These are phyloP conservation scores for Oreochromis aureus DNA, from an alignment of 2,113 vertebrate species.

Conservation along the genomic window DNA sequence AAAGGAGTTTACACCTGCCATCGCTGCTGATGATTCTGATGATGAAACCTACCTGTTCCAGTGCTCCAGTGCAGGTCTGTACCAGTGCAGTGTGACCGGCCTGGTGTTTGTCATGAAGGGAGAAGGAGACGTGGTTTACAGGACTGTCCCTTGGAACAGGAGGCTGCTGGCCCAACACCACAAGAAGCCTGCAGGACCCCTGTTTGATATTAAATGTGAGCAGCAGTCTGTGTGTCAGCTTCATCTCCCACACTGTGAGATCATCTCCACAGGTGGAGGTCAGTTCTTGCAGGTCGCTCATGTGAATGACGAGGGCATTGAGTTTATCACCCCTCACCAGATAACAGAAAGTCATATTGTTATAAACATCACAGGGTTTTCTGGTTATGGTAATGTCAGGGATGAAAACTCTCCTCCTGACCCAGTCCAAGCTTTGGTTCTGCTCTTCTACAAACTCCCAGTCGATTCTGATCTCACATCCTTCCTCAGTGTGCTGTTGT, in stretches of 20 bases:
- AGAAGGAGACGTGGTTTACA: background rate
- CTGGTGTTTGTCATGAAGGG: too few species aligned
- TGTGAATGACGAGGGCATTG: background rate
- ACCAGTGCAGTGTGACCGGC: too few species aligned
- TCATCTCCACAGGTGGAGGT: background rate
- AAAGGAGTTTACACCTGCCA: too few species aligned
- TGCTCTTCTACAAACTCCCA: too few species aligned
- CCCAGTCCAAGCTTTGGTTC: background rate
- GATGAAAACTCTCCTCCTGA: background rate
- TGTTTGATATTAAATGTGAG: too few species aligned
- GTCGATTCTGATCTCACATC: too few species aligned
- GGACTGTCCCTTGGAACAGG: too few species aligned
- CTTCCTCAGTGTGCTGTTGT: too few species aligned
- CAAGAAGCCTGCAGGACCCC: background rate
- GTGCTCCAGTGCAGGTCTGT: too few species aligned
- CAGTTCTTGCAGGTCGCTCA: background rate
- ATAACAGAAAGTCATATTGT: background rate
- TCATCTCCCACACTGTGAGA: slow-evolving; percentile 24
- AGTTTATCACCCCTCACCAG: background rate
- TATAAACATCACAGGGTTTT: too few species aligned
- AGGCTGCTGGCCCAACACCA: background rate
- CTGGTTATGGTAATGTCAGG: background rate
- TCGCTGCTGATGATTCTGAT: too few species aligned
- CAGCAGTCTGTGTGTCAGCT: background rate
- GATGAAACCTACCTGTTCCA: too few species aligned